These are phyloP conservation scores for Xestoiulus laeticollis DNA, from an alignment of 2,888 invertebrate species.

Conservation along the genomic window DNA sequence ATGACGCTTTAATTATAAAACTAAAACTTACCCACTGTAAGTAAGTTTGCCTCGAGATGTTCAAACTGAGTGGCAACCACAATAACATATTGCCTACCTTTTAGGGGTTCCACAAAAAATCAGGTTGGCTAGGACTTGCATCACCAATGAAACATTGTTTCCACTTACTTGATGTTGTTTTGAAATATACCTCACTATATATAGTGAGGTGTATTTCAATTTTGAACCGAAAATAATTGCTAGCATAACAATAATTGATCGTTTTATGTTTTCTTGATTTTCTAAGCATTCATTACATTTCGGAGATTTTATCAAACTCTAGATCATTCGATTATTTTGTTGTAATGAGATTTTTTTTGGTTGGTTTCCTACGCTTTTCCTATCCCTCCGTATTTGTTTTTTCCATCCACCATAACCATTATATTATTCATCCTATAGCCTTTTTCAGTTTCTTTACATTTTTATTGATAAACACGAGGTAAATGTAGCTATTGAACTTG, in stretches of 20 bases:
- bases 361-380: background rate
- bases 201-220: background rate
- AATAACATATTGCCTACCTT: no score
- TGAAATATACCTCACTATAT: no score
- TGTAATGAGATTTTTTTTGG: background rate
- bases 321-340: background rate
- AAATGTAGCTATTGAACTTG: constrained; percentile 6
- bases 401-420: background rate
- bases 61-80: no score
- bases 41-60: no score
- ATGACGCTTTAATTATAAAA: no score
- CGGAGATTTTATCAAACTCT: background rate
- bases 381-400: background rate
- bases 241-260: background rate
- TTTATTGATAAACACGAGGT: constrained; percentile 29
- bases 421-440: background rate
- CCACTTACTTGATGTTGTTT: no score
- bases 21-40: no score
- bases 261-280: background rate
- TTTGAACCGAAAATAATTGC: background rate
- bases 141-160: no score
- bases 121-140: no score
- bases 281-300: background rate
- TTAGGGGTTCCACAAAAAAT: no score
- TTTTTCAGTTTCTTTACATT: background rate